phyloP scores from a whole-genome alignment of 92 coral and sea anemone species.

The Nematostella vectensis region DNA sequence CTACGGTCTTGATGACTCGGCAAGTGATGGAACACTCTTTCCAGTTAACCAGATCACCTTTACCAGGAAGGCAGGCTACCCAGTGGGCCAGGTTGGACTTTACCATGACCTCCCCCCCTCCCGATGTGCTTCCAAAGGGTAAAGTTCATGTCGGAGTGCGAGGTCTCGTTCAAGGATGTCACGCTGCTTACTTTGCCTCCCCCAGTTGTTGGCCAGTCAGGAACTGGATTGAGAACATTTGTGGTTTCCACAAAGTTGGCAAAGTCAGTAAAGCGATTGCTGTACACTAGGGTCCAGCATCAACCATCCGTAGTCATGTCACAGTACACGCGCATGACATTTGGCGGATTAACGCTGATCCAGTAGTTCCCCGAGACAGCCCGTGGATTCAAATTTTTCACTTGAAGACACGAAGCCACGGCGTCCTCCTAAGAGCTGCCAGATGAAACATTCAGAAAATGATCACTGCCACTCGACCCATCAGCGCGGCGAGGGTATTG shows the following conservation, averaged over 20 bases:
- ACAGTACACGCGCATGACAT: neutral
- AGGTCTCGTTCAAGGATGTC: neutral
- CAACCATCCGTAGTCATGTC: neutral
- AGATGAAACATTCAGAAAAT: neutral
- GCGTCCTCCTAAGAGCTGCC: too few relatives aligned
- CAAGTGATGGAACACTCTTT: neutral
- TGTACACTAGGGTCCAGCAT: neutral
- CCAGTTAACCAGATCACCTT: neutral
- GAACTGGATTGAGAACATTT: neutral
- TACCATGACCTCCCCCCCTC: neutral
- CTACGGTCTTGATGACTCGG: neutral
- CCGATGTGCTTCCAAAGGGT: neutral
- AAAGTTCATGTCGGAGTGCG: too few relatives aligned
- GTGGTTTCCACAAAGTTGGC: neutral
- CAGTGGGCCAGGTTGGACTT: neutral
- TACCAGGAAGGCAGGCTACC: neutral
- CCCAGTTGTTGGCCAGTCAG: neutral
- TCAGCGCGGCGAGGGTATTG: conserved; percentile 1
- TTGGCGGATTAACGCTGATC: neutral
- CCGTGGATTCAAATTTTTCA: neutral
- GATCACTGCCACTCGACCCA: neutral
- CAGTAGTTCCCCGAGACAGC: neutral
- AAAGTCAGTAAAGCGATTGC: neutral
- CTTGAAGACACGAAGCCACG: neutral
- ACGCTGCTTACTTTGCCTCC: neutral